phyloP scores from a whole-genome alignment of 2,888 invertebrate species.

The Polydesmus complanatus region DNA sequence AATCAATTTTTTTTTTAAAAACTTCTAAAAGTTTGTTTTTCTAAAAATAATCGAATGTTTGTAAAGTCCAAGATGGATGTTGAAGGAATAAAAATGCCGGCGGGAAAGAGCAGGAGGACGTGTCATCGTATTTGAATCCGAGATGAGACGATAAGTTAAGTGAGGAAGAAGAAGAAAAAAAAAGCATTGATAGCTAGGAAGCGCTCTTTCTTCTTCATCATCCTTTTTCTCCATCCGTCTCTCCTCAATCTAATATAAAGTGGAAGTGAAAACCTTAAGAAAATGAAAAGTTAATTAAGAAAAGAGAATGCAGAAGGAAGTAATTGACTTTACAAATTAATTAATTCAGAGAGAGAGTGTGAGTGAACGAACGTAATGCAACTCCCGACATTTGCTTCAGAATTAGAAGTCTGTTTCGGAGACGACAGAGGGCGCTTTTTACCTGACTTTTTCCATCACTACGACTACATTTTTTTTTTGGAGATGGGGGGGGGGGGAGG shows the following conservation, averaged over 20 bases:
- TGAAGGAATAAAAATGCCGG: slow-evolving; percentile 3
- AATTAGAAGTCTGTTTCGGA: not conserved
- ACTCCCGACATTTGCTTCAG: not conserved
- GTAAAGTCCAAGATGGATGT: too few relatives aligned
- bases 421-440: too few relatives aligned
- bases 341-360: slow-evolving; percentile 7
- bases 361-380: too few relatives aligned
- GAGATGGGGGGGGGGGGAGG: too few relatives aligned
- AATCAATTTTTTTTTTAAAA: too few relatives aligned
- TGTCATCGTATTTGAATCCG: too few relatives aligned
- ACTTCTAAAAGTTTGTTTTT: too few relatives aligned
- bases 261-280: not conserved
- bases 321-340: slow-evolving; percentile 12
- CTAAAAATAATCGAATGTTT: too few relatives aligned
- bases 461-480: too few relatives aligned
- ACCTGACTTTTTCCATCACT: too few relatives aligned
- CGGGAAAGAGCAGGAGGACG: not conserved
- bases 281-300: not conserved
- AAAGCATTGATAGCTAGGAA: not conserved
- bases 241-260: not conserved
- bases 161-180: too few relatives aligned
- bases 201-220: not conserved
- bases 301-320: not conserved
- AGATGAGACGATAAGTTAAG: too few relatives aligned
- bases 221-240: not conserved